Evolutionary conservation across 2,888 invertebrate species (phyloP).

Genomic region (Rhogogaster chlorosoma): DNA sequence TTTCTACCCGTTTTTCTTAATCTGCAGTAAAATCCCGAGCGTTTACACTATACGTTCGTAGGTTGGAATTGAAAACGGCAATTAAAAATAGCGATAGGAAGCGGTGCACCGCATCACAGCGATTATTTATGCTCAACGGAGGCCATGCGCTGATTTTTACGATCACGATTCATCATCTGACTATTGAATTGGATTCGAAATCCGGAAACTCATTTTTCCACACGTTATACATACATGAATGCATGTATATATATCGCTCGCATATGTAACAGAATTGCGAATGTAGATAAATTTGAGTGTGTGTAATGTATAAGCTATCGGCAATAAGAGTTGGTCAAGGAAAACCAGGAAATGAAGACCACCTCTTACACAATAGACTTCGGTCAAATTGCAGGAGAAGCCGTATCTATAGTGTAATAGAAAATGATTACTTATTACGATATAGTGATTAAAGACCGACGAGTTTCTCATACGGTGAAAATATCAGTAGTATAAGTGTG

Average conservation of each 20-base stretch:
- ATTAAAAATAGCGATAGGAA: not conserved
- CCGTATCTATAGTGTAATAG: not conserved
- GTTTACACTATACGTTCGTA: not conserved
- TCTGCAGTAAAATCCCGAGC: not conserved
- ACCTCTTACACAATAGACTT: not conserved
- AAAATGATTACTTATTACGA: not conserved
- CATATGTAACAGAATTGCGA: not conserved
- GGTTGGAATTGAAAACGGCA: not conserved
- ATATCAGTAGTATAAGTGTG: not conserved
- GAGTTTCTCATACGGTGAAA: not conserved
- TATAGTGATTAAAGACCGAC: not conserved
- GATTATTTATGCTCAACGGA: not conserved
- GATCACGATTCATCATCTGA: not conserved
- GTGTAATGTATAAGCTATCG: not conserved
- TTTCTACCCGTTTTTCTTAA: not conserved
- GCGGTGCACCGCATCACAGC: not conserved
- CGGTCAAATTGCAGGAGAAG: not conserved
- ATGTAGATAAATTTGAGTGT: not conserved
- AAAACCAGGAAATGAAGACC: constrained; percentile 6
- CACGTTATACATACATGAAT: not conserved
- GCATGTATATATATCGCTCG: not conserved
- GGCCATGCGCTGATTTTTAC: not conserved
- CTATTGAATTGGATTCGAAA: not conserved
- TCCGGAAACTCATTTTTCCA: not conserved
- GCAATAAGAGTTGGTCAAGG: not conserved